Percentiles rank a stretch among this genome's conserved stretches.
Conservation (phyloP, 2,888 invertebrate species). For the Pollenia labialis region DNA sequence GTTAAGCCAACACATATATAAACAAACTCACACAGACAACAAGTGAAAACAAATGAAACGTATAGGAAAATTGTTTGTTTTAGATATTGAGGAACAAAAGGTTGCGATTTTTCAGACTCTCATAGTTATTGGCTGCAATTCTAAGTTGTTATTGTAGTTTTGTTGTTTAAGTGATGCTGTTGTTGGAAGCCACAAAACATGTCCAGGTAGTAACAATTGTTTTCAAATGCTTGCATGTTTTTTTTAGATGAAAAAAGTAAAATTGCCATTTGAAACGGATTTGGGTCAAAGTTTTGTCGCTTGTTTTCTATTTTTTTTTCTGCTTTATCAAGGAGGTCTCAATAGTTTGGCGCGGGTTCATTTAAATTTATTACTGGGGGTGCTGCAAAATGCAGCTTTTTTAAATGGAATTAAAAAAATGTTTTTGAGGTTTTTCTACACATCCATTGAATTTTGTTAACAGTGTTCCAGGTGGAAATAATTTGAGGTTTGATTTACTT, state of each 20-base stretch:
- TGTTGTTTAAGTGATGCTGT: constrained; percentile 16
- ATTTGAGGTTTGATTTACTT: not conserved
- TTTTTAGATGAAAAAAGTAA: not conserved
- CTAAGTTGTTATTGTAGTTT: constrained; percentile 1
- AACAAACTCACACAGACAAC: not conserved
- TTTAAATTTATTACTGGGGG: constrained; percentile 31
- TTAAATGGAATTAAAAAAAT: constrained; percentile 9
- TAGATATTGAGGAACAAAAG: constrained; percentile 16
- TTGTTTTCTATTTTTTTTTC: constrained; percentile 2
- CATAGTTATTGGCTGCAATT: not conserved
- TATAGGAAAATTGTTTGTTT: not conserved
- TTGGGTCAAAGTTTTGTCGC: constrained; percentile 18
- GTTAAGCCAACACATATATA: constrained; percentile 28
- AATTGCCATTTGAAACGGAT: constrained; percentile 22
- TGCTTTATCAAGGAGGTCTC: not conserved
- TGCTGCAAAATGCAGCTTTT: constrained; percentile 9
- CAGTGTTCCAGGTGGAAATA: not conserved
- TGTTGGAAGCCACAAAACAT: constrained; percentile 29
- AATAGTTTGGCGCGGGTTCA: constrained; percentile 10
- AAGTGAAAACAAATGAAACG: too few relatives aligned
- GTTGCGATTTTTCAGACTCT: constrained; percentile 6
- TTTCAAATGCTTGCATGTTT: constrained; percentile 11
- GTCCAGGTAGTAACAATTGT: constrained; percentile 29
- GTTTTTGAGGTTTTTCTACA: constrained; percentile 15
- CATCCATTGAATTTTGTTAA: constrained; percentile 2